Evolutionary conservation across 2,888 invertebrate species (phyloP), one percentile per base, ranked within the genome.

Genomic region (Cyaniris semiargus): DNA sequence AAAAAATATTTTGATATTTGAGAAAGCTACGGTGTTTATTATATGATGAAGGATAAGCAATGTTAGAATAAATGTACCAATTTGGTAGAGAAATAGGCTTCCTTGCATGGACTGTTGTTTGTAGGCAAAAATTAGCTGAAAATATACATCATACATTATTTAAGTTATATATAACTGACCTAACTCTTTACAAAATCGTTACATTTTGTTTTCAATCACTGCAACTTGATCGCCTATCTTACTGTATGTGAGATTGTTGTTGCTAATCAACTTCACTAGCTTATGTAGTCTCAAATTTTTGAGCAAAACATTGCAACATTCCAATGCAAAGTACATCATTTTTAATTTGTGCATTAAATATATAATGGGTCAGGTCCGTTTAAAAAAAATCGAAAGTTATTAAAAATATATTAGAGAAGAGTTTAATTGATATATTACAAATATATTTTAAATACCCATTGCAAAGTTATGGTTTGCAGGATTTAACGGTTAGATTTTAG

Each of bases 381-480:
- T 27, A 15, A 66, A 66, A 66, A 66, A 27, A 66, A 66, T 31
- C 66, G 18, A 66, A 72, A 72, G 1, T 72, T 44, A 72, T 48
- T 44, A 23, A 74, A 74, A 53, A 44, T 53, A 48, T 74, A 53
- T 53, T 74, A 74, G 27, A 72, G 44, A 72, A 74, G 72, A 74
- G 27, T 74, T 74, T 53, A 48, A 74, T 74, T 38, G 44, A 72
- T 44, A 74, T 48, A 74, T 74, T 74, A 44, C 23, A 74, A 74
- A 27, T 74, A 74, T 74, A 74, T 53, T 74, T 74, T 27, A 74
- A 74, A 74, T 74, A 74, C 74, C 18, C 21, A 21, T 48, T 74
- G 53, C 53, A 48, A 74, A 48, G 53, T 27, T 74, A 53, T 74
- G 74, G 74, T 74, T 53, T 74, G 74, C 74, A 74, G 74, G 53